Evolutionary conservation across 2,797 vertebrate species (phyloP).

Genomic region (Selene dorsalis): DNA sequence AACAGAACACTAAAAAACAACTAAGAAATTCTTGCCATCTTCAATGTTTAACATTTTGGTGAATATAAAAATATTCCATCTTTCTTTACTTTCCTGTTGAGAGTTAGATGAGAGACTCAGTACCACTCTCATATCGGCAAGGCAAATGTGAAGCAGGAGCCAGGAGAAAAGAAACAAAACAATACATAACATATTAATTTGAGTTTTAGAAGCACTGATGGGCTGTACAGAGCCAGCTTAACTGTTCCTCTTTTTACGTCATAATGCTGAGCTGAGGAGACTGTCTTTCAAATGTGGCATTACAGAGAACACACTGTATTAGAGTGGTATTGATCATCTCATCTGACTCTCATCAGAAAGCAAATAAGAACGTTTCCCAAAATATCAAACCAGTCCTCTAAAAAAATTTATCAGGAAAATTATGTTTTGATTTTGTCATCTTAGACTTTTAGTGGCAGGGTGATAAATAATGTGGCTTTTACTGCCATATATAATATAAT

Average conservation of each 20-base stretch:
- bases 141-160: background rate
- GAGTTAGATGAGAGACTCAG: background rate
- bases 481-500: background rate
- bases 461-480: constrained; percentile 8
- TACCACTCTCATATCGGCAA: background rate
- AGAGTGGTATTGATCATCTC: background rate
- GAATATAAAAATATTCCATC: background rate
- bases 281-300: background rate
- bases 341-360: constrained; percentile 1
- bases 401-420: background rate
- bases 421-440: background rate
- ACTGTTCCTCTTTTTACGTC: background rate
- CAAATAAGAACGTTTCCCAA: background rate
- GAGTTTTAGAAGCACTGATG: background rate
- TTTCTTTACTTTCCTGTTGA: background rate
- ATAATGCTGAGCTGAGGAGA: constrained; percentile 1
- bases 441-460: background rate
- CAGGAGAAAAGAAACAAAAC: background rate
- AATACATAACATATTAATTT: background rate
- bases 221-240: background rate
- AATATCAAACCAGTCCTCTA: background rate
- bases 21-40: background rate
- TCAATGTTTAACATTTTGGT: constrained; percentile 4
- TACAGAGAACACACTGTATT: background rate
- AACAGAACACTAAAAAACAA: background rate